These are phyloP conservation scores for Carassius gibelio DNA, from an alignment of 2,113 vertebrate species.

Conservation along the genomic window DNA sequence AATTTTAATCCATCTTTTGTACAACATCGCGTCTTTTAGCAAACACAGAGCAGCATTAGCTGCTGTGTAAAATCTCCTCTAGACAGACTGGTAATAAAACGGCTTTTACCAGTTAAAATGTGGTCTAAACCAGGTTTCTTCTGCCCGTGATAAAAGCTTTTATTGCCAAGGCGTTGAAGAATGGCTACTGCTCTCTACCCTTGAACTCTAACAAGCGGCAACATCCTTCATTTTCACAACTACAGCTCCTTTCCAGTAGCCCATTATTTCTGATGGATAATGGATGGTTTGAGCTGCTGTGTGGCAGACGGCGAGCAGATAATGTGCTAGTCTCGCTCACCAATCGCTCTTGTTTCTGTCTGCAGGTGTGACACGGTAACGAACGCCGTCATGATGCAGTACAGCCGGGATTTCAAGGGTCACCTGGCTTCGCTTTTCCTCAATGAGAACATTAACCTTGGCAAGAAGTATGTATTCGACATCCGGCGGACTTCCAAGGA, in stretches of 20 bases:
- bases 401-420: conserved; percentile 96
- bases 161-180: neutral
- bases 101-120: neutral
- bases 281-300: neutral
- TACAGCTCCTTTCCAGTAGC: neutral
- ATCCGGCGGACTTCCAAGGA: conserved; percentile 97
- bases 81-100: neutral
- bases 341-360: neutral
- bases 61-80: neutral
- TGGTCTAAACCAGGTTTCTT: neutral
- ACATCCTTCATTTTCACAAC: neutral
- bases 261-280: neutral
- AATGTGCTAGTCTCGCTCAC: neutral
- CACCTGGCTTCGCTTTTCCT: conserved; percentile 96
- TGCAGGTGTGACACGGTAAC: conserved; percentile 95
- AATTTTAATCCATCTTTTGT: neutral
- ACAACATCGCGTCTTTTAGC: neutral
- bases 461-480: conserved; percentile 98
- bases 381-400: conserved; percentile 98
- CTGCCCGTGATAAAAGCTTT: neutral
- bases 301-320: neutral
- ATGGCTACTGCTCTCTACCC: neutral
- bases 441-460: conserved; percentile 96
- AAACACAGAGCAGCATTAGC: neutral
- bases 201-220: neutral